Percentiles rank a stretch among this genome's conserved stretches.
These are phyloP conservation scores for Rutilus rutilus DNA, from an alignment of 2,113 vertebrate genomes.

Conservation along the genomic window DNA sequence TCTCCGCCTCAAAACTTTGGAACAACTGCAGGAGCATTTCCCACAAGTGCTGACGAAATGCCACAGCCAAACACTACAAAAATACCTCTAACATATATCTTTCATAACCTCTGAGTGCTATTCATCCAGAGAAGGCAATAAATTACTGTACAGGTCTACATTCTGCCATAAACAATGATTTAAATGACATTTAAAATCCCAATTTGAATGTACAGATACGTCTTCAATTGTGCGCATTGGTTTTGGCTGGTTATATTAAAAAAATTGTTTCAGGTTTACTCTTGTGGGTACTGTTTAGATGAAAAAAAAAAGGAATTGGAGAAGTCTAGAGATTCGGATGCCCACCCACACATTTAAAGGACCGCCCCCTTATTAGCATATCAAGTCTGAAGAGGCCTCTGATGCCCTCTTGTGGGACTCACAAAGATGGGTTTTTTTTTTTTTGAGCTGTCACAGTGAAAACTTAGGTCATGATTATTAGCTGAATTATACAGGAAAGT, in stretches of 20 bases:
- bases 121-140: conserved; percentile 12
- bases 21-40: conserved; percentile 2
- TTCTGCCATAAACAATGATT: conserved; percentile 18
- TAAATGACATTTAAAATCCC: conserved; percentile 16
- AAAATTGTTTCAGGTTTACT: neutral
- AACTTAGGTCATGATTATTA: conserved; percentile 31
- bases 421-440: neutral
- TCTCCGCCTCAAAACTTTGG: neutral
- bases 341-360: conserved; percentile 2
- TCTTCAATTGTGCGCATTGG: conserved; percentile 7
- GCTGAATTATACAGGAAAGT: conserved; percentile 53
- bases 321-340: neutral
- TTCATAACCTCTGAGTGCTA: conserved; percentile 18
- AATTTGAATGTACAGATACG: conserved; percentile 11
- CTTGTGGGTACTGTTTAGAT: neutral
- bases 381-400: conserved; percentile 18
- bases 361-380: conserved; percentile 18
- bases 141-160: conserved; percentile 40
- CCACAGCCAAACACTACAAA: conserved; percentile 22
- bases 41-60: neutral
- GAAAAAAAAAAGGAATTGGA: neutral
- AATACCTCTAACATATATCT: conserved; percentile 23
- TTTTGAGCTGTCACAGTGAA: conserved; percentile 21
- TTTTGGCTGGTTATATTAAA: neutral
- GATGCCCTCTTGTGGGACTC: conserved; percentile 59